These are phyloP conservation scores for Sminthurinus aureus DNA, from an alignment of 2,888 invertebrate species.

Conservation along the genomic window DNA sequence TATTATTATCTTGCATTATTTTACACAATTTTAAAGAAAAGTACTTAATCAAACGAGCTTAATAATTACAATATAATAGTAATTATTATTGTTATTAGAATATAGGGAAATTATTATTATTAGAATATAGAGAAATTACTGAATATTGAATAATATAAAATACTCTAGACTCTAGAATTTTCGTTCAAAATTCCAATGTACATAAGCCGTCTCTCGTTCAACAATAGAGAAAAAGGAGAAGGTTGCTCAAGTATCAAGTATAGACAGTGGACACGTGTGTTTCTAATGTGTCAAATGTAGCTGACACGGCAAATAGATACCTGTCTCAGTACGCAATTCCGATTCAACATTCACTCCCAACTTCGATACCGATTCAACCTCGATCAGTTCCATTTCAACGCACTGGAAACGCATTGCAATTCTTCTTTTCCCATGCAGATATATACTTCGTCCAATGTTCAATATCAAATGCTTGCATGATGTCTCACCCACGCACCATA, in stretches of 20 bases:
- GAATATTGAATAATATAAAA: no score
- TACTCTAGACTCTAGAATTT: no score
- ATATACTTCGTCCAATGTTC: not conserved
- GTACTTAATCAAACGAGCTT: not conserved
- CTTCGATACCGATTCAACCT: conserved; percentile 22
- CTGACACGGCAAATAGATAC: conserved; percentile 44
- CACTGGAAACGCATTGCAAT: conserved; percentile 19
- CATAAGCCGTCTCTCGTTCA: no score
- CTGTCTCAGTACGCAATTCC: conserved; percentile 32
- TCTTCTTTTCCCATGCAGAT: not conserved
- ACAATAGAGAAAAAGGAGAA: no score
- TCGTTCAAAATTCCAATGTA: no score
- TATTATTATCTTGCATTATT: not conserved
- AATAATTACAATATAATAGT: not conserved
- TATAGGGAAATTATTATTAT: not conserved
- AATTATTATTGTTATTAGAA: no score
- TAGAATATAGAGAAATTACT: no score
- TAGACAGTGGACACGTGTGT: no score
- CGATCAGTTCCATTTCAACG: conserved; percentile 23
- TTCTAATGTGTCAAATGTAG: conserved; percentile 46
- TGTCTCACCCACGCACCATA: not conserved
- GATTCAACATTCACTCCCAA: no score
- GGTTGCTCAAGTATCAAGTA: no score
- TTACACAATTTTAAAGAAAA: not conserved
- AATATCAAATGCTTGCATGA: not conserved